Evolutionary conservation across 1,140 invertebrate species (phyloP).

Genomic region (Drosophila jambulina): DNA sequence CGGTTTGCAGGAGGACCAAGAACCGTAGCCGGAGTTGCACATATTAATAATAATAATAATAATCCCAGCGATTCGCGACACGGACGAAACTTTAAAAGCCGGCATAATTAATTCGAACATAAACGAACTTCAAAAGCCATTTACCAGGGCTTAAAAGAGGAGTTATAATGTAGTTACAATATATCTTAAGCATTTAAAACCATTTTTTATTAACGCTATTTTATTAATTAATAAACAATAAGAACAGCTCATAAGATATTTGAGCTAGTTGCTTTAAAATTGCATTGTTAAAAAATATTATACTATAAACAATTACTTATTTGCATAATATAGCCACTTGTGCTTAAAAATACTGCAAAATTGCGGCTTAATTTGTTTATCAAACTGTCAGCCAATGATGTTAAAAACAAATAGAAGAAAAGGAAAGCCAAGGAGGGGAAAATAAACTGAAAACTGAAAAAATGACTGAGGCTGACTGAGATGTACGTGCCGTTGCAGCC

Average conservation of each 20-base stretch:
- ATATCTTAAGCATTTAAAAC: neutral
- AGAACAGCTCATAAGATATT: too few relatives aligned
- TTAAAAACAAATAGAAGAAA: neutral
- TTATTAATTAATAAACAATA: too few relatives aligned
- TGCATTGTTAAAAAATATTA: neutral
- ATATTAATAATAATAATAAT: constrained; percentile 66
- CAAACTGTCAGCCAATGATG: constrained; percentile 40
- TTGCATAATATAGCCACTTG: neutral
- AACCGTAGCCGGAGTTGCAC: constrained; percentile 31
- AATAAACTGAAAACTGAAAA: neutral
- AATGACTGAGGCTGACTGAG: neutral
- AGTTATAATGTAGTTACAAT: neutral
- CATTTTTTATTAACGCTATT: too few relatives aligned
- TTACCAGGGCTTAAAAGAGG: neutral
- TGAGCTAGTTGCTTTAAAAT: too few relatives aligned
- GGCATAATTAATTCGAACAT: constrained; percentile 59
- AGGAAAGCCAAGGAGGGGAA: neutral
- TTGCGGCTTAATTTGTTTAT: constrained; percentile 66
- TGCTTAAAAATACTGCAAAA: constrained; percentile 10
- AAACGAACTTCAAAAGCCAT: neutral
- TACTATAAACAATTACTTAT: neutral
- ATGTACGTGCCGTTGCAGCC: constrained; percentile 62
- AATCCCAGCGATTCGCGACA: constrained; percentile 33
- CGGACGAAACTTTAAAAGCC: constrained; percentile 47
- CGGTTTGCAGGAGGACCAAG: neutral